phyloP scores from a whole-genome alignment of 2,797 vertebrate genomes.

The Carapus acus region DNA sequence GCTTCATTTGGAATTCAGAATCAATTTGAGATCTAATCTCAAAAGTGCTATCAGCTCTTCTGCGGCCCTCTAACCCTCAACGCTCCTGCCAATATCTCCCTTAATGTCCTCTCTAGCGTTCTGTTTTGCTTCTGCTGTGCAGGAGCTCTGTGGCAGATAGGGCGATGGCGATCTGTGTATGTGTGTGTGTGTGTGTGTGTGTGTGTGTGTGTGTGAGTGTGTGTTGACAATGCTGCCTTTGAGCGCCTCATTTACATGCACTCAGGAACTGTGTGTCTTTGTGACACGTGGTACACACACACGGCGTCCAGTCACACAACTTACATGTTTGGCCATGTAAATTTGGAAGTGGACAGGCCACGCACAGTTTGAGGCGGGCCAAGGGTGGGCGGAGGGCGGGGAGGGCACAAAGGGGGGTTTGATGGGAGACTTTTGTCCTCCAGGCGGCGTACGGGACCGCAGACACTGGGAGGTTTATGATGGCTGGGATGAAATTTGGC shows the following conservation, averaged over 20 bases:
- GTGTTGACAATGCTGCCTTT: constrained; percentile 68
- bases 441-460: constrained; percentile 27
- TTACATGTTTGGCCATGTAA: constrained; percentile 38
- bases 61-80: no score
- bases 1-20: no score
- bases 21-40: no score
- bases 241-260: constrained; percentile 67
- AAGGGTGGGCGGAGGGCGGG: constrained; percentile 44
- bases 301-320: constrained; percentile 29
- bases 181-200: no score
- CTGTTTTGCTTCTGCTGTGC: constrained; percentile 3
- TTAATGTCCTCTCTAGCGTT: no score
- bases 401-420: constrained; percentile 48
- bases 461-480: constrained; percentile 17
- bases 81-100: no score
- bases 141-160: constrained; percentile 40
- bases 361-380: constrained; percentile 16
- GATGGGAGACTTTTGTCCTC: constrained; percentile 49
- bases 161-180: constrained; percentile 50
- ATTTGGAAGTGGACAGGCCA: constrained; percentile 41
- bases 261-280: constrained; percentile 67
- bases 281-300: constrained; percentile 47
- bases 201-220: no score
- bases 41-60: no score
- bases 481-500: no score